Evolutionary conservation across 2,113 vertebrate species (phyloP), one percentile per base, ranked within the genome.

Genomic region (Pheucticus melanocephalus): DNA sequence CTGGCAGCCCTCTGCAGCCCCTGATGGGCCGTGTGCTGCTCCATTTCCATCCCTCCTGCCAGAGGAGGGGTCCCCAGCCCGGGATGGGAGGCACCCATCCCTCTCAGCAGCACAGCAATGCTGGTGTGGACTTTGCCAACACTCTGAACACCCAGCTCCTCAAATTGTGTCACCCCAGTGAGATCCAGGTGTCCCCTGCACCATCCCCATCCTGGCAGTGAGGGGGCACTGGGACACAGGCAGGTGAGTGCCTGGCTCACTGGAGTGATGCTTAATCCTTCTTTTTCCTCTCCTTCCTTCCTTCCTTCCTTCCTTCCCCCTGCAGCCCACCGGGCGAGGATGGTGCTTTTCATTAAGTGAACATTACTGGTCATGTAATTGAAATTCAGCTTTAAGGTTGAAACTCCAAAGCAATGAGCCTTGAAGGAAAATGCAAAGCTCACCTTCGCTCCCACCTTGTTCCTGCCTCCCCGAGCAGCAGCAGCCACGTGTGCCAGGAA

Each of bases 341-440:
- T 9, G 63, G 61, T 37, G 0, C 82, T 92, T 72, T 85, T 82
- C 88, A 95, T 90, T 79, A 90, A 50, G 48, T n/a, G 78, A 57
- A 25, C 82, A 79, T 87, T 82, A 40, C 85, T 13, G 56, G 70
- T 65, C 37, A 2, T 23, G 90, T 90, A 82, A 90, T 90, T 88
- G 94, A 82, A 93, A 92, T 80, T 85, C 94, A 53, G 2, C 45
- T 35, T 73, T 66, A 35, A 66, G 53, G 57, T 15, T 82, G 72
- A 76, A 95, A 79, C 18, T 85, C 44, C 14, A 57, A 65, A 57
- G 92, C 82, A 69, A 85, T 82, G 90, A 94, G 66, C 87, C 95
- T 90, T 68, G 95, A 90, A 94, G 90, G 90, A 45, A 94, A 82
- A 44, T 13, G 75, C 71, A 13, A 11, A 2, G 48, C 82, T 90